Evolutionary conservation across 30 jellyfish, hydroid and myxozoan species (phyloP), one percentile per base, ranked within the genome.

Genomic region (Chironex yamaguchii): DNA sequence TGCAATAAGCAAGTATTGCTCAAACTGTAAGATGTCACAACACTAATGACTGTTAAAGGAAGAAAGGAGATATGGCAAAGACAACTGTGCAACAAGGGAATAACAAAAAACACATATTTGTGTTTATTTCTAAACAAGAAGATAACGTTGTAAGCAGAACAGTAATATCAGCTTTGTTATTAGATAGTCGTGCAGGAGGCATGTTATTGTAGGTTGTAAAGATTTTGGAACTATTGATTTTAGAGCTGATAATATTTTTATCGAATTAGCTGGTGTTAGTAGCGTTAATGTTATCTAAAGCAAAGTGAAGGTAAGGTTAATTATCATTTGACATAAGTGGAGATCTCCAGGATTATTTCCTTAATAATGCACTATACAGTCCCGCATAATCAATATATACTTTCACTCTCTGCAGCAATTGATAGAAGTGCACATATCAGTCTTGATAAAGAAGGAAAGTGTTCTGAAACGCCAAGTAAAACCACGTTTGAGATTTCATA

Each of bases 191-290:
- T 48, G 87, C 87, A 14, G 52, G 30, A 74, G 52, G 12, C 87
- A 74, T 49, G 48, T 50, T 42, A 52, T 74, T 21, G 48, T 2
- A 42, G 87, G 52, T 33, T 23, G 42, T 24, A 11, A 27, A 52
- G 2, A 74, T 29, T 74, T 74, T 50, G 33, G 30, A 74, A 74
- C 29, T 50, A 2, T 81, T 34, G 91, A 81, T 62, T 62, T 63
- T 49, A 36, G 62, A 28, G 22, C 25, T 27, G 76, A 29, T 12
- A 62, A 78, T 14, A 88, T 68, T 58, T 68, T 35, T 36, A 83
- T 83, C 36, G 93, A 83, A 64, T 70, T 83, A 68, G 93, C 93
- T 22, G 93, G 71, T 53, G 90, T 88, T 29, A 67, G 89, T 29
- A 83, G 62, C 51, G 71, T 35, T 29, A 87, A 76, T 65, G 58